These are phyloP conservation scores for Diplazon laetatorius DNA, from an alignment of 2,888 invertebrate genomes.

Conservation along the genomic window DNA sequence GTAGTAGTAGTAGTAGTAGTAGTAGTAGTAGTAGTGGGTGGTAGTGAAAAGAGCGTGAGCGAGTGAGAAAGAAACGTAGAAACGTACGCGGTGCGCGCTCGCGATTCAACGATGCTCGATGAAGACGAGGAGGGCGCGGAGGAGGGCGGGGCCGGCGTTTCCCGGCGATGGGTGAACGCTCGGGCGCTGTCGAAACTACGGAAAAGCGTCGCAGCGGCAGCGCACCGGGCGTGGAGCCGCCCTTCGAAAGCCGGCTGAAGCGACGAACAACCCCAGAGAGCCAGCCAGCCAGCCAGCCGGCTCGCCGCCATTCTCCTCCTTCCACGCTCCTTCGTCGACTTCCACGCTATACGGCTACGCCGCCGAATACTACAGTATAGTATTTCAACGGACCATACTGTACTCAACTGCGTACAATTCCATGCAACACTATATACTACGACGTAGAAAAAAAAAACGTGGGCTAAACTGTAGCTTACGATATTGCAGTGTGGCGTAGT, in stretches of 20 bases:
- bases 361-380: constrained; percentile 25
- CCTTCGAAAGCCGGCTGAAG: constrained; percentile 10
- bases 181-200: constrained; percentile 17
- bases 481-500: constrained; percentile 6
- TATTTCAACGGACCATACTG: neutral
- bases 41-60: neutral
- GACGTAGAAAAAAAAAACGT: too few species aligned
- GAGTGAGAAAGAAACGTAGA: too few species aligned
- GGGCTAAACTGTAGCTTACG: neutral
- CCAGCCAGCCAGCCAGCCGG: constrained; percentile 61
- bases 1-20: neutral
- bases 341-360: neutral
- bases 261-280: constrained; percentile 40
- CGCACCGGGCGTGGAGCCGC: constrained; percentile 20
- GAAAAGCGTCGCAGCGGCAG: constrained; percentile 9
- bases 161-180: neutral
- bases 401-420: neutral
- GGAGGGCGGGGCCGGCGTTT: neutral
- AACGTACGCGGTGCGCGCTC: too few species aligned
- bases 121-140: neutral
- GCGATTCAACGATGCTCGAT: constrained; percentile 9
- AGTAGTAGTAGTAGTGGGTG: constrained; percentile 5
- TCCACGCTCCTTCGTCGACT: constrained; percentile 25
- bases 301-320: constrained; percentile 66
- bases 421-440: neutral